phyloP scores from a whole-genome alignment of 2,888 invertebrate genomes.

The Theretra japonica region DNA sequence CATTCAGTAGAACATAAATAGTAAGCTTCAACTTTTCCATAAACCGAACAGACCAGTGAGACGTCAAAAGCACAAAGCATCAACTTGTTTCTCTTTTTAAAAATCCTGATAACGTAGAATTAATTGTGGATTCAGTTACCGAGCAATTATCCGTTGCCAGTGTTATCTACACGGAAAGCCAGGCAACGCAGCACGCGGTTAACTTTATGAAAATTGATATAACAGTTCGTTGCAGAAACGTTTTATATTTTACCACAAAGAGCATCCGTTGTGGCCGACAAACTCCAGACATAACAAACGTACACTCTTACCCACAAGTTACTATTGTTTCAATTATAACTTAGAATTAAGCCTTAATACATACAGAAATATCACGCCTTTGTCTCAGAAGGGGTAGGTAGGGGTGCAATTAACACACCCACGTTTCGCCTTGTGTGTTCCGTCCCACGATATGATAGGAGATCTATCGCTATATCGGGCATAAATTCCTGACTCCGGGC shows the following conservation, averaged over 20 bases:
- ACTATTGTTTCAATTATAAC: neutral
- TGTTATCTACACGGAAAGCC: conserved; percentile 7
- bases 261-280: conserved; percentile 55
- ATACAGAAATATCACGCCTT: too few relatives aligned
- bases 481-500: too few relatives aligned
- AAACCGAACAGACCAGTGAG: neutral
- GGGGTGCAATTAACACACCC: too few relatives aligned
- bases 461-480: too few relatives aligned
- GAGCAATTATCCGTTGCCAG: conserved; percentile 1
- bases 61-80: neutral
- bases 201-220: conserved; percentile 34
- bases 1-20: neutral
- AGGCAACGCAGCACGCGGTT: neutral
- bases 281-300: conserved; percentile 58
- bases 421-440: too few relatives aligned
- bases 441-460: too few relatives aligned
- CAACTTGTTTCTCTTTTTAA: neutral
- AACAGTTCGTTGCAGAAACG: conserved; percentile 33
- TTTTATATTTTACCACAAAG: conserved; percentile 52
- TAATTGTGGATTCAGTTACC: conserved; percentile 4
- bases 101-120: neutral
- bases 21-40: neutral
- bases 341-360: too few relatives aligned
- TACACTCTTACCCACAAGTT: conserved; percentile 27
- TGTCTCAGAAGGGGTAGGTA: too few relatives aligned